Base-by-base conservation (phyloP, 1,140 invertebrate genomes). In the Aphelinus certus region DNA sequence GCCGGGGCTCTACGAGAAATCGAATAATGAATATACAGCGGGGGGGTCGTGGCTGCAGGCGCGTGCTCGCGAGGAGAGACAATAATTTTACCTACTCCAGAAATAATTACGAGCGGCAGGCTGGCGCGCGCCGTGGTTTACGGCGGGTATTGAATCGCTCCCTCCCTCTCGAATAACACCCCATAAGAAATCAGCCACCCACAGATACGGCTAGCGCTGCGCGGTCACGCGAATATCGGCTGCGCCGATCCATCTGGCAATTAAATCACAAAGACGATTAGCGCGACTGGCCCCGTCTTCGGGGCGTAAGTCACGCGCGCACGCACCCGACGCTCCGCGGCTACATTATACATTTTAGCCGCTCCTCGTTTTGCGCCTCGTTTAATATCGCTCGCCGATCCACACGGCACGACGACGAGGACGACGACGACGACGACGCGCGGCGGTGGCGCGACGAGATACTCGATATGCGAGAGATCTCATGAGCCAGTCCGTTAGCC, bases 241-340 rank as follows among this genome's bases (percentile, higher is more conserved):
- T 4, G 51, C 47, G 55, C 45, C 47, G 51, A 73, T 68, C 10
- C 53, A 73, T 43, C 71, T 49, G 57, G 73, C 45, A 75, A 75
- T 75, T 75, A 75, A 74, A 75, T 69, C 73, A 69, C 65, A 55
- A 43, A 42, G 9, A 51, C 73, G 73, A 75, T 75, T 75, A 75
- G 73, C 66, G 57, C 56, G 72, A 67, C 9, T 55, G 42, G 26
- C 1, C 64, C 5, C 55, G 42, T 71, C 61, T 42, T 26, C 63
- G 63, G 48, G 47, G 57, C 7, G 46, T 70, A 70, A 68, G 57
- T 68, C 65, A 56, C 45, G 46, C 43, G 61, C 26, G 26, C 26
- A 26, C 26, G 26, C 26, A 26, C 26, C 26, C 26, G 26, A 26
- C 26, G 26, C 26, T 26, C 26, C 26, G 26, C 26, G 26, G 26